Percentiles rank a stretch among this genome's conserved stretches.
phyloP scores from a whole-genome alignment of 2,113 vertebrate genomes.

The Oplegnathus fasciatus region DNA sequence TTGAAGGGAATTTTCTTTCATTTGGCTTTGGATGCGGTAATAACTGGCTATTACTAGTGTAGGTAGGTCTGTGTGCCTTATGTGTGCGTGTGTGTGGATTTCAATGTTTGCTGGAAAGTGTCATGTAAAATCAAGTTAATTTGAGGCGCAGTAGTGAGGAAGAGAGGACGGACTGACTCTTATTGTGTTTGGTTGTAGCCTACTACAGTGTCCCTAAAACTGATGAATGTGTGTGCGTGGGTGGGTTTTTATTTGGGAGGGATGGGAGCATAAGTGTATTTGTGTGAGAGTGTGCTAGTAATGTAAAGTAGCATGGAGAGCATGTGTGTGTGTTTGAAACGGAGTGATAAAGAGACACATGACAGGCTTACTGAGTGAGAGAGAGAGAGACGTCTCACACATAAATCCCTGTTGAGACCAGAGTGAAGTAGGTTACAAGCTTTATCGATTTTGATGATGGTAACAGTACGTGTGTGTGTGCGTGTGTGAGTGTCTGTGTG shows the following conservation, averaged over 20 bases:
- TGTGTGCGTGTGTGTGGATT: neutral
- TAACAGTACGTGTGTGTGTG: conserved; percentile 44
- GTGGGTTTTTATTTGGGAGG: conserved; percentile 7
- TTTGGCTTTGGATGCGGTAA: neutral
- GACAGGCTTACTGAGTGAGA: conserved; percentile 3
- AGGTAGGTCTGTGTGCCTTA: neutral
- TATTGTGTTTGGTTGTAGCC: neutral
- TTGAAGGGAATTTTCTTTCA: neutral
- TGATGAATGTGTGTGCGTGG: conserved; percentile 13
- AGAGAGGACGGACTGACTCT: neutral
- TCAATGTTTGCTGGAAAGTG: neutral
- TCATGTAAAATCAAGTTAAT: neutral
- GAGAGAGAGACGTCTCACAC: conserved; percentile 53
- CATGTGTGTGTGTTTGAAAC: conserved; percentile 13
- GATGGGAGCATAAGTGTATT: conserved; percentile 19
- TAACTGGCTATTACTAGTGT: neutral
- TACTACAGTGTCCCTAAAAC: neutral
- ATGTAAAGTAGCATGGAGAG: conserved; percentile 31
- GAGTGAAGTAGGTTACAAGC: conserved; percentile 80
- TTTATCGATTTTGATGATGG: conserved; percentile 76
- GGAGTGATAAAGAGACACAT: conserved; percentile 33
- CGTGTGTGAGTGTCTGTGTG: conserved; percentile 25
- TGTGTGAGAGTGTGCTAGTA: conserved; percentile 21
- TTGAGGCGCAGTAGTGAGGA: neutral
- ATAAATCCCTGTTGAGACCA: conserved; percentile 70